Evolutionary conservation across 2,888 invertebrate species (phyloP).

Genomic region (Formica aserva): DNA sequence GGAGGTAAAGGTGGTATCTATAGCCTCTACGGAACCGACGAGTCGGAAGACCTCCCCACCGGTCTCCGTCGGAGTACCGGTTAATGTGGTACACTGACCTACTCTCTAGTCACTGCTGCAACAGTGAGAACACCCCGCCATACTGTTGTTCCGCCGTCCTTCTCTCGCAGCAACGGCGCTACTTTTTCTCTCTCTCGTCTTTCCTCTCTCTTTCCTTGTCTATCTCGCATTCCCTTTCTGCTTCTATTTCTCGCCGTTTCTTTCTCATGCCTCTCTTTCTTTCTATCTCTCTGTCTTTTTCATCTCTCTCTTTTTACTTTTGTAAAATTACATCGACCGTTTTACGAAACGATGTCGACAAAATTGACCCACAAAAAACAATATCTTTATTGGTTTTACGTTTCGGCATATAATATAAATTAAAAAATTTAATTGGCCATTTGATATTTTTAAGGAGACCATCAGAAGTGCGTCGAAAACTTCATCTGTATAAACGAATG

Average conservation of each 20-base stretch:
- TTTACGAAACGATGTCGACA: not conserved
- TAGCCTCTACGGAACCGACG: slow-evolving; percentile 81
- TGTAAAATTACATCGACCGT: not conserved
- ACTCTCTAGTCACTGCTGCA: slow-evolving; percentile 81
- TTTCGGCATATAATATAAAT: not conserved
- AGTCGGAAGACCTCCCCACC: slow-evolving; percentile 81
- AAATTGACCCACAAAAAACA: slow-evolving; percentile 4
- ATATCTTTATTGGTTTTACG: slow-evolving; percentile 1
- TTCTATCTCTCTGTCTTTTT: slow-evolving; percentile 23
- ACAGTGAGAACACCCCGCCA: slow-evolving; percentile 73
- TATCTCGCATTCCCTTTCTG: slow-evolving; percentile 60
- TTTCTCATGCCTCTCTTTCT: slow-evolving; percentile 54
- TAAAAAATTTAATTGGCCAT: not conserved
- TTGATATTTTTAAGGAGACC: not conserved
- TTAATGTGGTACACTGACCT: slow-evolving; percentile 86
- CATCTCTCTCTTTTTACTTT: not conserved
- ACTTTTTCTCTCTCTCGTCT: slow-evolving; percentile 58
- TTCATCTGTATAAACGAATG: not conserved
- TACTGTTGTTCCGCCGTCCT: slow-evolving; percentile 76
- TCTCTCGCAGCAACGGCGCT: slow-evolving; percentile 58
- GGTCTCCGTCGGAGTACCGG: slow-evolving; percentile 75
- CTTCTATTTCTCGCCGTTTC: slow-evolving; percentile 58
- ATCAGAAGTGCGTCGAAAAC: not conserved
- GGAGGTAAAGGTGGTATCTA: slow-evolving; percentile 69
- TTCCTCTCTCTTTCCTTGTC: slow-evolving; percentile 67